phyloP scores from a whole-genome alignment of 2,888 invertebrate genomes.

The Camponotus fellah region DNA sequence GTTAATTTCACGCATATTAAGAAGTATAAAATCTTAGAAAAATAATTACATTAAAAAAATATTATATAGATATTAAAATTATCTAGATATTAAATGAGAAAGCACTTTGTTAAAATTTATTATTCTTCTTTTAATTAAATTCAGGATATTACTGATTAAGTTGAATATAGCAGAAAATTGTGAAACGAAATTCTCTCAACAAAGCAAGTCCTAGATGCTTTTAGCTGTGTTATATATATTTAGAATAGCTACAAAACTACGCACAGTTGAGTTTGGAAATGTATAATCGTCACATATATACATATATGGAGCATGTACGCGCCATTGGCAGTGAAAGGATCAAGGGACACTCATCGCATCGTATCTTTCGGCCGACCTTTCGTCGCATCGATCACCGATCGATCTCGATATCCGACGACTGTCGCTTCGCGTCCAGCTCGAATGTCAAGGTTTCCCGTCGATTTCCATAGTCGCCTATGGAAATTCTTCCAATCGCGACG shows the following conservation, averaged over 20 bases:
- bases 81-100: neutral
- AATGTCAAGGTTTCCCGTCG: slow-evolving; percentile 77
- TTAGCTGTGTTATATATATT: neutral
- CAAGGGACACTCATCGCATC: slow-evolving; percentile 46
- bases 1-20: slow-evolving; percentile 5
- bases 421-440: slow-evolving; percentile 61
- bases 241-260: neutral
- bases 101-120: neutral
- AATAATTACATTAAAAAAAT: slow-evolving; percentile 11
- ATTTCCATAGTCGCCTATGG: slow-evolving; percentile 74
- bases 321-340: slow-evolving; percentile 49
- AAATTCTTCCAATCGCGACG: slow-evolving; percentile 71
- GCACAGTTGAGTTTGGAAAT: neutral
- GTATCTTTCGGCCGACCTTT: slow-evolving; percentile 27
- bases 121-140: neutral
- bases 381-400: slow-evolving; percentile 48
- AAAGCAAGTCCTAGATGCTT: neutral
- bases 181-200: neutral
- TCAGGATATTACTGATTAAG: neutral
- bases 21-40: neutral
- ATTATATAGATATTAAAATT: neutral
- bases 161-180: neutral
- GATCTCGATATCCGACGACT: slow-evolving; percentile 68
- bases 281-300: neutral
- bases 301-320: neutral